These are phyloP conservation scores for Drosophila novamexicana DNA, from an alignment of 1,140 invertebrate genomes.

Conservation along the genomic window DNA sequence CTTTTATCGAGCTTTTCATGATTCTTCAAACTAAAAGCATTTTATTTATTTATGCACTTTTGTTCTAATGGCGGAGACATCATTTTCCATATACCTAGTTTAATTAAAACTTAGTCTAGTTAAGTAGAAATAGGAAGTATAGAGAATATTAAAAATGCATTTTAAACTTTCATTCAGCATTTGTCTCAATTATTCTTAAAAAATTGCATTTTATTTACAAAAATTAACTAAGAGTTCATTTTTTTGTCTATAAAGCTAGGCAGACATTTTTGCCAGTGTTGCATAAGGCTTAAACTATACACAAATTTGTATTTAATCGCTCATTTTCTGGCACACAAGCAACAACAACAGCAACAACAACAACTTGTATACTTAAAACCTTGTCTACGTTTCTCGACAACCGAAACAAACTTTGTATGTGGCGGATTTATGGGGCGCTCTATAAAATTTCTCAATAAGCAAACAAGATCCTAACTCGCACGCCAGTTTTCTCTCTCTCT, in stretches of 20 bases:
- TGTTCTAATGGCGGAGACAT: too few relatives aligned
- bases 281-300: slow-evolving; percentile 22
- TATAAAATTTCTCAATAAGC: slow-evolving; percentile 78
- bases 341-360: slow-evolving; percentile 10
- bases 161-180: too few relatives aligned
- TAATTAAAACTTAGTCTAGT: too few relatives aligned
- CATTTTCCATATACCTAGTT: too few relatives aligned
- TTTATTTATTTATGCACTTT: too few relatives aligned
- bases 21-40: too few relatives aligned
- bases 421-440: slow-evolving; percentile 44
- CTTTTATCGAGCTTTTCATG: background rate
- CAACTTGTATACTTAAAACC: slow-evolving; percentile 23
- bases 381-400: slow-evolving; percentile 59
- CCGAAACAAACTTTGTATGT: slow-evolving; percentile 26
- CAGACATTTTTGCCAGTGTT: slow-evolving; percentile 44
- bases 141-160: too few relatives aligned
- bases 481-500: slow-evolving; percentile 3
- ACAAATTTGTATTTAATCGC: slow-evolving; percentile 62
- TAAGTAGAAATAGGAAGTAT: too few relatives aligned
- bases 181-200: background rate
- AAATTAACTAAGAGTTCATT: background rate
- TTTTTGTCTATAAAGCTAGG: background rate
- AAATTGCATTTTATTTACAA: background rate
- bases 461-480: slow-evolving; percentile 43
- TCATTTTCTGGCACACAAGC: slow-evolving; percentile 57